Evolutionary conservation across 1,140 invertebrate species (phyloP), one percentile per base, ranked within the genome.

Genomic region (Listronotus oregonensis): DNA sequence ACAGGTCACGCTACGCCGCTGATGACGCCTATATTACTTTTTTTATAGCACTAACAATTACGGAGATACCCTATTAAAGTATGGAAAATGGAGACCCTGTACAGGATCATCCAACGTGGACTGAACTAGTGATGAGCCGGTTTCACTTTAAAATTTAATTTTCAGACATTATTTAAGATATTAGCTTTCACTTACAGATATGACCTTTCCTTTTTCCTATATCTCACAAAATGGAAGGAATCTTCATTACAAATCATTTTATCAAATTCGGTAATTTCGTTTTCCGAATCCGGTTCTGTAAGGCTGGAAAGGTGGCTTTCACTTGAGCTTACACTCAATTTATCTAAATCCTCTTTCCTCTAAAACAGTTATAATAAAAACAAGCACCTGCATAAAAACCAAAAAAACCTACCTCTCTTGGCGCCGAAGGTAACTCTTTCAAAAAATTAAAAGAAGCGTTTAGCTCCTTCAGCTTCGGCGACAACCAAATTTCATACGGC

Each of bases 391-490:
- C 15, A 39, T 15, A 14, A 12, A 54, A 8, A n/a, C 2, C 9
- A 1, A 21, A 10, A 6, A 27, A 47, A 69, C 71, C 65, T 69
- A 80, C 79, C 64, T 82, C 81, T 62, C 75, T 74, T 2, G 79
- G 77, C 56, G 76, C 77, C 34, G 82, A 82, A 0, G 95, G 95
- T 32, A 99, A 81, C 68, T 92, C 89, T 42, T 86, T 85, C 2
- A 98, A 78, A n/a, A 94, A 82, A 84, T 99, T 99, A 66, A 96
- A 88, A 0, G 95, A 90, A 0, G 90, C 88, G 79, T 97, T 98
- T 10, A 99, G 78, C 78, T 98, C 96, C 61, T 92, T 87, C 21
- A 98, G 80, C 66, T 90, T 90, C 0, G 93, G 92, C 0, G 94
- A 86, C n/a, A 85, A 81, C 97, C 97, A 99, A 78, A 99, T 83